Evolutionary conservation across 2,113 vertebrate species (phyloP), one percentile per base, ranked within the genome.

Genomic region (Lasiurus borealis): DNA sequence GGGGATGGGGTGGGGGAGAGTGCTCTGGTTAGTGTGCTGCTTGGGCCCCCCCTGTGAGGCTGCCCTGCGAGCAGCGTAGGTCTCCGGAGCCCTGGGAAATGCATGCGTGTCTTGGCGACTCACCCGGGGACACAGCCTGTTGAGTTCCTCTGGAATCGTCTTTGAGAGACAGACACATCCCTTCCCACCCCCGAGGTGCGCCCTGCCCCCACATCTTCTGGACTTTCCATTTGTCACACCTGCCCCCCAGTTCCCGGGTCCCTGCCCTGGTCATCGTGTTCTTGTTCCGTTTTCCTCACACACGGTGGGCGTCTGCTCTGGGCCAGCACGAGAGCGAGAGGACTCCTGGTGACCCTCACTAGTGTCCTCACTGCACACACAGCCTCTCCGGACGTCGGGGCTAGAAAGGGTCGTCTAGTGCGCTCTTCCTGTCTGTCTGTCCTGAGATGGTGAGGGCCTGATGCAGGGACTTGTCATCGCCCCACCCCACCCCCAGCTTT

Each of bases 1-100:
- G 80, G 16, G 73, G 57, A 5, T 46, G 50, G 7, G 36, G 29
- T n/a, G n/a, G n/a, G n/a, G n/a, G n/a, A n/a, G n/a, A 15, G 19
- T 62, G 54, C 86, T 88, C 85, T 52, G 83, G 44, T 75, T 34
- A 46, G 68, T 6, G 25, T 15, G 64, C 40, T 0, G n/a, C n/a
- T n/a, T n/a, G n/a, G n/a, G n/a, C n/a, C n/a, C n/a, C n/a, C n/a
- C n/a, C n/a, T n/a, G n/a, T n/a, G n/a, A n/a, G n/a, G n/a, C n/a
- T n/a, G 34, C 12, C 2, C 83, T 52, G 59, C 44, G 82, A 85
- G 54, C 12, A 16, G 11, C 6, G 0, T 13, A 75, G n/a, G 48
- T 9, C 31, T 78, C 80, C 69, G 21, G 68, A 90, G 82, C 46
- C 52, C 64, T 83, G 88, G 85, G 92, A 85, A 82, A 90, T 66